Conservation (phyloP, 1,140 invertebrate species). For the Sminthurinus signatus region DNA sequence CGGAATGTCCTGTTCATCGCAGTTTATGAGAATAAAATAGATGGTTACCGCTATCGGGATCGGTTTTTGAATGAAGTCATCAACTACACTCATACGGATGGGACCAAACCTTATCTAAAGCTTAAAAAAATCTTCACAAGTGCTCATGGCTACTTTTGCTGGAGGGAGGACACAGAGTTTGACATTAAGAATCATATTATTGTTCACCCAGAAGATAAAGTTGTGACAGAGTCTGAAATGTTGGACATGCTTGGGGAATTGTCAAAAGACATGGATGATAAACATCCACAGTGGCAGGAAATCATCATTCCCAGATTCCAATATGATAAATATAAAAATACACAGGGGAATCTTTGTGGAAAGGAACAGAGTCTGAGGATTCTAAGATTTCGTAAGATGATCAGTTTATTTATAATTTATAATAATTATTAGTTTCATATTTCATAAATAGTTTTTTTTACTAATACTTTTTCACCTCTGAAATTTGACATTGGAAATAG, state of each 20-base stretch:
- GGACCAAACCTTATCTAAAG: constrained; percentile 28
- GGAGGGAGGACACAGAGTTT: constrained; percentile 30
- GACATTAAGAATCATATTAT: constrained; percentile 32
- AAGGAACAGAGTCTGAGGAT: constrained; percentile 5
- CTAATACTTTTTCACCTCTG: too few species aligned
- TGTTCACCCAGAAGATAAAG: neutral
- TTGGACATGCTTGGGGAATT: constrained; percentile 8
- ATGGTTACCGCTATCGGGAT: constrained; percentile 13
- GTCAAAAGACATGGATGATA: constrained; percentile 31
- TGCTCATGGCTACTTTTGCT: constrained; percentile 32
- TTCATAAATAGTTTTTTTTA: too few species aligned
- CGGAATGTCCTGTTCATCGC: constrained; percentile 15
- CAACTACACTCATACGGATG: constrained; percentile 11
- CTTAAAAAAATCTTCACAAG: constrained; percentile 24
- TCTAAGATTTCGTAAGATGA: constrained; percentile 28
- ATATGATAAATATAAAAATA: constrained; percentile 14
- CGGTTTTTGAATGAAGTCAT: constrained; percentile 23
- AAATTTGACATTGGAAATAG: too few species aligned
- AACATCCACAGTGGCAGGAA: constrained; percentile 38
- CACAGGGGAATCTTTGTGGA: neutral
- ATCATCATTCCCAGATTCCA: constrained; percentile 33
- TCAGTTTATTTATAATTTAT: too few species aligned
- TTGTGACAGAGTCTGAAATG: constrained; percentile 24
- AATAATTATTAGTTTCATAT: too few species aligned
- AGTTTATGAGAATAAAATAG: constrained; percentile 23